Conservation (phyloP, 2,113 vertebrate genomes). For the Meleagris gallopavo region DNA sequence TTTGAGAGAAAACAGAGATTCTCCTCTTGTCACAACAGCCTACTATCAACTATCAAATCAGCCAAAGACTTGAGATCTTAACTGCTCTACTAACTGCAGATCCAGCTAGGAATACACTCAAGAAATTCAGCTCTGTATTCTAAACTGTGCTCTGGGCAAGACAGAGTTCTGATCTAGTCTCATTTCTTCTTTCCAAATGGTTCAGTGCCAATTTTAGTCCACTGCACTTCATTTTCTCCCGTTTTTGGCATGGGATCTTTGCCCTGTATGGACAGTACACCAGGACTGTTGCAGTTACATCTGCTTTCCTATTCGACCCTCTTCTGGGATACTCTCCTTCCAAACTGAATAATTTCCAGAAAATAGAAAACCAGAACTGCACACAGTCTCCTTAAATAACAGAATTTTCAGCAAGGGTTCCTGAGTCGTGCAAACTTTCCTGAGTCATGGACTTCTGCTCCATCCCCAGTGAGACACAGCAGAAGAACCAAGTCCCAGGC, state of each 20-base stretch:
- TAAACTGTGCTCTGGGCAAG: background rate
- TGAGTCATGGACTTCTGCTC: background rate
- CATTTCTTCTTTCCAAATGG: background rate
- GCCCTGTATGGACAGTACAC: background rate
- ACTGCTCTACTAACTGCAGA: background rate
- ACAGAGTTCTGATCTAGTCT: background rate
- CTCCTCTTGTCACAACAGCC: background rate
- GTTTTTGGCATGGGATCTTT: background rate
- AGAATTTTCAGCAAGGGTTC: background rate
- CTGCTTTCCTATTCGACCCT: background rate
- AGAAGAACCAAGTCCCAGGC: background rate
- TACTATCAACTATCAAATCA: background rate
- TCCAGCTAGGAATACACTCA: background rate
- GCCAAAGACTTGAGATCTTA: background rate
- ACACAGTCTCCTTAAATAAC: background rate
- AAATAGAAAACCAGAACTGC: background rate
- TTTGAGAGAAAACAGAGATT: background rate
- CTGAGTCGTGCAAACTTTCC: background rate
- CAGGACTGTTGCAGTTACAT: background rate
- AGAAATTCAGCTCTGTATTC: background rate
- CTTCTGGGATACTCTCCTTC: background rate
- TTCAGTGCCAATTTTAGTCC: background rate
- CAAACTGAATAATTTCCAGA: background rate
- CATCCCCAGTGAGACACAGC: rapidly evolving
- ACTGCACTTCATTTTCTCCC: background rate